Evolutionary conservation across 2,797 vertebrate species (phyloP).

Genomic region (Brachymystax lenok): DNA sequence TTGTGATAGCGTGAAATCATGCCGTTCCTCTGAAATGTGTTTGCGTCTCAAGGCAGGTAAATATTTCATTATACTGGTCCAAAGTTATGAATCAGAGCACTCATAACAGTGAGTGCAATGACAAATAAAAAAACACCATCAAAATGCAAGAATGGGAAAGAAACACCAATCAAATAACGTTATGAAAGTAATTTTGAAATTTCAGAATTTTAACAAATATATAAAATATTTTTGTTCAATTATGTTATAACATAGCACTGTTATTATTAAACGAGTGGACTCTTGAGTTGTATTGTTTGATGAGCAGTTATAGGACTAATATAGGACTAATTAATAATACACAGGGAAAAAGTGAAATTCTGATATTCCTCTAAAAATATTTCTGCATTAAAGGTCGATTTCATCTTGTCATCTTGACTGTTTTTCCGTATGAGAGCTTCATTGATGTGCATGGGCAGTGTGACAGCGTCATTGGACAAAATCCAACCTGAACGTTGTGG

Average conservation of each 20-base stretch:
- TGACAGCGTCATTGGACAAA: slow-evolving; percentile 36
- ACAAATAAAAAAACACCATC: not conserved
- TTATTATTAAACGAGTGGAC: not conserved
- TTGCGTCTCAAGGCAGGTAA: slow-evolving; percentile 83
- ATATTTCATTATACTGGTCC: slow-evolving; percentile 82
- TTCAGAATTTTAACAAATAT: not conserved
- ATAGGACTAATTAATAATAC: not conserved
- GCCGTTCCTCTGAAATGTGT: slow-evolving; percentile 83
- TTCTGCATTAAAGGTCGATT: slow-evolving; percentile 25
- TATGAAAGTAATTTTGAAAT: not conserved
- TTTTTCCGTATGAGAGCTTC: slow-evolving; percentile 45
- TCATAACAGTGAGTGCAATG: not conserved
- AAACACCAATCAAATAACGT: not conserved
- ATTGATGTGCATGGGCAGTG: slow-evolving; percentile 36
- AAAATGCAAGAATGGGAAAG: not conserved
- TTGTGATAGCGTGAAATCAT: slow-evolving; percentile 82
- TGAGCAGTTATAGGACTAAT: not conserved
- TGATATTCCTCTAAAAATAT: slow-evolving; percentile 6
- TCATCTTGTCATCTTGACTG: slow-evolving; percentile 42
- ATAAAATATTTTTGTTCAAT: not conserved
- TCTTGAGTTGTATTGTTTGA: not conserved
- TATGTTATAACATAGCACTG: not conserved
- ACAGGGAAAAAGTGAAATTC: slow-evolving; percentile 5
- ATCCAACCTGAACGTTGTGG: slow-evolving; percentile 6
- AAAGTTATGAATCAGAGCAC: slow-evolving; percentile 60